Base-by-base conservation (phyloP, 2,797 vertebrate genomes). In the Sebastes umbrosus region DNA sequence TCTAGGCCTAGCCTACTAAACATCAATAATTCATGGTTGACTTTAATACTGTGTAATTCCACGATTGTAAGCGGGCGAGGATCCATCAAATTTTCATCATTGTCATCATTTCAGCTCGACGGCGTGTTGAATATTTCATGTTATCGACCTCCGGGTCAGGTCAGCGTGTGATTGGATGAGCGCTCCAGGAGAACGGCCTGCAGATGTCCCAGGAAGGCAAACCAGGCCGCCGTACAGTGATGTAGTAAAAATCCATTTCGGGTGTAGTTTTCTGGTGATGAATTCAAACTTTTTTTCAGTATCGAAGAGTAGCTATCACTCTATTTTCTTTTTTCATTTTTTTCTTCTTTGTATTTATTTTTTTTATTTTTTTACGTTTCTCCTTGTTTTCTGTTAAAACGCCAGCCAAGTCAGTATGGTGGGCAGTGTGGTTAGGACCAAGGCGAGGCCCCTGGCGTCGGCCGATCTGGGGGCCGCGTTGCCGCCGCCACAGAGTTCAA, bases 401-500 rank as follows among this genome's bases (percentile, higher is more conserved):
- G 96, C 95, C 93, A 98, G 95, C 97, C 96, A 97, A 95, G 96
- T 96, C 91, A 97, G 95, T 93, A 98, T 85, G 85, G 96, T 95
- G 82, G 96, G 96, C 90, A 98, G 95, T 67, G 96, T 88, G 87
- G 84, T 95, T 79, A 98, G 94, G 71, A 98, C 93, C 94, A 97
- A 80, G 52, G 95, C 87, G 73, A 94, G 81, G 89, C 96, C 91
- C 65, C 88, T 77, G 70, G 94, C 91, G 43, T 87, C 77, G 4
- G 93, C 77, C 34, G 95, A 88, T 71, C 91, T 88, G 20, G 96
- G 93, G 50, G 92, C 90, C 64, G 94, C 95, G 88, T 96, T 97
- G 89, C 96, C 93, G 68, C 96, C 94, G 79, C 96, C 95, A 87
- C 98, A 99, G 90, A 99, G 98, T 97, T 99, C 97, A 95, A 99